Evolutionary conservation across 2,113 vertebrate genomes (phyloP).

Genomic region (Odobenus rosmarus): DNA sequence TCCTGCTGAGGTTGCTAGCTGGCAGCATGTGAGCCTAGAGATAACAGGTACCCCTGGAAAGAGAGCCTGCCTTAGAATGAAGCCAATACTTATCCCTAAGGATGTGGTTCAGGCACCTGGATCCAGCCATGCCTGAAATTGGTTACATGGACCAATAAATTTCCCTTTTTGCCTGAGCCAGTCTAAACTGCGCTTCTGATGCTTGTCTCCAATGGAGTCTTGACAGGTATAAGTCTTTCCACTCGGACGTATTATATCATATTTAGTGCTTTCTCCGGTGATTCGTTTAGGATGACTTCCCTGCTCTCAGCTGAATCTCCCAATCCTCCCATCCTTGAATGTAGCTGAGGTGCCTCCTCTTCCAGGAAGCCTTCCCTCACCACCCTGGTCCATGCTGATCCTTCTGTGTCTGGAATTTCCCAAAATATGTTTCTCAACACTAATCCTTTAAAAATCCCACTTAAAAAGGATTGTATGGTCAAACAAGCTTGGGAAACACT

Average conservation of each 20-base stretch:
- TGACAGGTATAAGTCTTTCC: neutral
- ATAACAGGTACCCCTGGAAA: neutral
- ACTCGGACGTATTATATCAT: neutral
- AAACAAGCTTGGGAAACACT: neutral
- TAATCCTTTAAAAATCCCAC: neutral
- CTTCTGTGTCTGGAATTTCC: neutral
- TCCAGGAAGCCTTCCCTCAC: neutral
- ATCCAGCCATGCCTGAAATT: slow-evolving; percentile 59
- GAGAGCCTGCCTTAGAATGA: neutral
- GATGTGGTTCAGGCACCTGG: slow-evolving; percentile 24
- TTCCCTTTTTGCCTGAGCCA: neutral
- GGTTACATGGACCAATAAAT: slow-evolving; percentile 39
- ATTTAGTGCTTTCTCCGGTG: neutral
- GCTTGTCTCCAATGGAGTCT: neutral
- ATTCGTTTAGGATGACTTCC: neutral
- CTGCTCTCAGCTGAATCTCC: neutral
- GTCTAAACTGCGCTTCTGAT: neutral
- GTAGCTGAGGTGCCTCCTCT: neutral
- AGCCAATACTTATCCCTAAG: neutral
- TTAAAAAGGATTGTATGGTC: neutral
- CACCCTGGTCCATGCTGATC: neutral
- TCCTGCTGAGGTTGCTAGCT: neutral
- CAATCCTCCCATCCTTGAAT: neutral
- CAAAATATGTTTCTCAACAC: neutral
- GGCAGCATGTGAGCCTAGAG: neutral